Evolutionary conservation across 1,140 invertebrate genomes (phyloP), one percentile per base, ranked within the genome.

Genomic region (Medauroidea extradentata): DNA sequence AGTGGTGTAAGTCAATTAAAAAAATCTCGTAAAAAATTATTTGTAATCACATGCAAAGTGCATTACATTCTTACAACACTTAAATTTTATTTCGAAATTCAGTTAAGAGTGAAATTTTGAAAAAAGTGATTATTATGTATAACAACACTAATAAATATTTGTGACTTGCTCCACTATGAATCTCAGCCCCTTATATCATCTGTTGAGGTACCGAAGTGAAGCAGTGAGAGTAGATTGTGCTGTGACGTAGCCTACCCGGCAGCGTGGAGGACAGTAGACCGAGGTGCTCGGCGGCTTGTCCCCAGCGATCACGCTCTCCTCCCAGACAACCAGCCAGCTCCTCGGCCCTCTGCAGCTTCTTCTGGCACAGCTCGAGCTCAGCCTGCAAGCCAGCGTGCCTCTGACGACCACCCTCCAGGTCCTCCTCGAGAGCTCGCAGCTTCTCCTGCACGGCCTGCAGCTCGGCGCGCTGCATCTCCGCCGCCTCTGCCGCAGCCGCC

Each of bases 321-420:
- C 91, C 91, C 13, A 96, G 75, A 0, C 90, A 91, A 7, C 87
- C 86, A 49, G 98, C 93, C 46, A 98, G 80, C 77, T 98, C 93
- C 71, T 96, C 91, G 0, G 96, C 96, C 60, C 96, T 79, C 67
- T 92, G 88, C 39, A 98, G 73, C 74, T 97, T 97, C 64, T 89
- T 87, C 27, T 89, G 88, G 66, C 95, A 98, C 14, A 89, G 78
- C 62, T 91, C 83, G 23, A 94, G 92, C 69, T 97, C 90, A 23
- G 39, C 58, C 23, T 53, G 50, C 19, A 60, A 48, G 3, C 14
- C 16, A 7, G 27, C 50, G 24, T 25, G 54, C 8, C 63, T 43
- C 9, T 63, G 62, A 24, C 63, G 65, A 4, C 61, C 63, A 67
- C 82, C 77, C 24, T 84, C 82, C 68, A 94, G 76, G 43, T 84